Conservation (phyloP, 2,113 vertebrate species). For the Poeciliopsis prolifica region DNA sequence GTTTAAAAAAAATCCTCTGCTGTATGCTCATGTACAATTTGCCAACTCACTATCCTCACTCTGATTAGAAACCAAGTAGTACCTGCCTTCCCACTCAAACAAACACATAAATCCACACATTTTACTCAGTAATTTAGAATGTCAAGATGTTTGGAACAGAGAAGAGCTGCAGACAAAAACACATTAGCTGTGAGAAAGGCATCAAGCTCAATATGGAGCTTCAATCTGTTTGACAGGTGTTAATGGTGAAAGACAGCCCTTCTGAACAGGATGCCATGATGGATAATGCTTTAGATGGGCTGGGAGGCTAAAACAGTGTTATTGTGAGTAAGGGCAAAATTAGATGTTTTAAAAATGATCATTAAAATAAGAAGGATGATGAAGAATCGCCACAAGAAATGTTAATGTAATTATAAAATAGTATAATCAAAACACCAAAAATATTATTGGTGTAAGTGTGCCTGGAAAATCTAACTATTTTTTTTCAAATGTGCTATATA, state of each 20-base stretch:
- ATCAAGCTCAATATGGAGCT: conserved; percentile 17
- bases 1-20: conserved; percentile 3
- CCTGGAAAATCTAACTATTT: too few species aligned
- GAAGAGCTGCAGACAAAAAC: conserved; percentile 6
- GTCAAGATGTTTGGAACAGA: conserved; percentile 6
- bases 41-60: conserved; percentile 37
- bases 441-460: too few species aligned
- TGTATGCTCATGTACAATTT: conserved; percentile 22
- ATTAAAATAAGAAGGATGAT: too few species aligned
- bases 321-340: conserved; percentile 8
- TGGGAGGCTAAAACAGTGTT: not conserved
- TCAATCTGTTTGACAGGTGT: conserved; percentile 34
- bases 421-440: too few species aligned
- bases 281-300: conserved; percentile 29
- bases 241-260: conserved; percentile 51
- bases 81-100: conserved; percentile 3
- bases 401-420: too few species aligned
- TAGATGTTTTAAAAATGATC: not conserved
- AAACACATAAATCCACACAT: not conserved
- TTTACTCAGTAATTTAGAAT: not conserved
- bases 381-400: too few species aligned
- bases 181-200: conserved; percentile 33
- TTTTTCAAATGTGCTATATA: too few species aligned
- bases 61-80: conserved; percentile 31
- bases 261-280: conserved; percentile 35